Evolutionary conservation across 2,797 vertebrate genomes (phyloP), one percentile per base, ranked within the genome.

Genomic region (Sardinella longiceps): DNA sequence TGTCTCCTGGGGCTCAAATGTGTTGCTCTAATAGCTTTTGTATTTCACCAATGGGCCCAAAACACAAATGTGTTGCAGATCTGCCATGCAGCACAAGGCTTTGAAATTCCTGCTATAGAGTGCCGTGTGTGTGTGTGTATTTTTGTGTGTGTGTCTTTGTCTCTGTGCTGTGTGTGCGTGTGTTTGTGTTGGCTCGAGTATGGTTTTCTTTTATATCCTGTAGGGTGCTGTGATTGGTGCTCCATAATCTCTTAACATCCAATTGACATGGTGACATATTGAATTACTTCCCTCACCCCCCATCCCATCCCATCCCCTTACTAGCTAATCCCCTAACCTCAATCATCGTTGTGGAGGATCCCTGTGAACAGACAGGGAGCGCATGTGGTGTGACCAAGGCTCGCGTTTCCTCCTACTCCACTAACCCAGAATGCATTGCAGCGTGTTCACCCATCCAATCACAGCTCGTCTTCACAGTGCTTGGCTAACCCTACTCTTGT

Each of bases 51-150:
- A 28, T 66, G 60, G 11, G 60, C 28, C 60, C 4, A 30, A 70
- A 30, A 70, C 18, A 23, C 66, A 70, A 37, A 30, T 70, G 28
- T 37, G 15, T 6, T 18, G 4, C 28, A 70, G 25, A 39, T 43
- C 7, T 77, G 70, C 37, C 70, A 77, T 39, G 70, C 37, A 43
- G 70, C 18, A 12, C 70, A 33, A 85, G 81, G 63, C 70, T 88
- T 50, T 89, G 83, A 90, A 85, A 86, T 45, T 86, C 74, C 12
- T 84, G 63, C 28, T 74, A 43, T 48, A 66, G 51, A 23, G 53
- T 50, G 63, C 45, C 66, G 45, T 48, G 11, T 74, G 45, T 14
- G 10, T 84, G 7, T 56, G 43, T 70, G 28, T 46, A 4, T 30
- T 20, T 46, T 2, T 30, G 60, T 66, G 60, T 74, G 28, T 25